A percentile compares a stretch with the other conserved stretches of the same genome.
Evolutionary conservation across 2,888 invertebrate genomes (phyloP).

Genomic region (Neoaliturus tenellus): DNA sequence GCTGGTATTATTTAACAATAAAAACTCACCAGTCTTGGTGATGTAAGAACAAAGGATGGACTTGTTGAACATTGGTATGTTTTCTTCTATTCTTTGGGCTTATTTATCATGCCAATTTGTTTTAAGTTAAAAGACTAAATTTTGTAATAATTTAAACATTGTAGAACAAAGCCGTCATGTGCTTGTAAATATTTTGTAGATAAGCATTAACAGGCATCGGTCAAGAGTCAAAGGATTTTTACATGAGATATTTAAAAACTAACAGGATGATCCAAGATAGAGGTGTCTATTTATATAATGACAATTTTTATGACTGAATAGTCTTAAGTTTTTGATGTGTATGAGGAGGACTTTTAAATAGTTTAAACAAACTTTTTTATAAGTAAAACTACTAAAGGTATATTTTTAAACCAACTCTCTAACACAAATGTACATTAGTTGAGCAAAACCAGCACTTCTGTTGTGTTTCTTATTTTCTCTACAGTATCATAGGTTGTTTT

Average conservation of each 20-base stretch:
- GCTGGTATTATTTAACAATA: constrained; percentile 55
- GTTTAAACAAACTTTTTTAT: too few species aligned
- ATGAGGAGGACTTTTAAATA: too few species aligned
- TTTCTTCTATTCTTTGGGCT: not conserved
- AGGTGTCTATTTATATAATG: not conserved
- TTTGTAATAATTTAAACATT: not conserved
- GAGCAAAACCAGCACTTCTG: too few species aligned
- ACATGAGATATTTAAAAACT: too few species aligned
- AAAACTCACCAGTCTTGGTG: constrained; percentile 28
- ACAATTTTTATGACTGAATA: constrained; percentile 19
- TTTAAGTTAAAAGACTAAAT: not conserved
- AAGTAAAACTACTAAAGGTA: too few species aligned
- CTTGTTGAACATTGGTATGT: not conserved
- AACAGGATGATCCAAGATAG: not conserved
- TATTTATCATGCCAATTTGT: not conserved
- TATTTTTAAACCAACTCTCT: too few species aligned
- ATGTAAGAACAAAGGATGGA: not conserved
- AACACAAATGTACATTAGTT: too few species aligned
- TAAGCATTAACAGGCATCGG: too few species aligned
- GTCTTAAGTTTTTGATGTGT: not conserved
- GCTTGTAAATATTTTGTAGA: not conserved
- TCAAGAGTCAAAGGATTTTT: too few species aligned
- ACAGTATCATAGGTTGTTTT: too few species aligned
- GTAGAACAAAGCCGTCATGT: not conserved
- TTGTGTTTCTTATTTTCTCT: too few species aligned